Conservation (phyloP, 2,113 vertebrate genomes). For the Sebastes fasciatus region DNA sequence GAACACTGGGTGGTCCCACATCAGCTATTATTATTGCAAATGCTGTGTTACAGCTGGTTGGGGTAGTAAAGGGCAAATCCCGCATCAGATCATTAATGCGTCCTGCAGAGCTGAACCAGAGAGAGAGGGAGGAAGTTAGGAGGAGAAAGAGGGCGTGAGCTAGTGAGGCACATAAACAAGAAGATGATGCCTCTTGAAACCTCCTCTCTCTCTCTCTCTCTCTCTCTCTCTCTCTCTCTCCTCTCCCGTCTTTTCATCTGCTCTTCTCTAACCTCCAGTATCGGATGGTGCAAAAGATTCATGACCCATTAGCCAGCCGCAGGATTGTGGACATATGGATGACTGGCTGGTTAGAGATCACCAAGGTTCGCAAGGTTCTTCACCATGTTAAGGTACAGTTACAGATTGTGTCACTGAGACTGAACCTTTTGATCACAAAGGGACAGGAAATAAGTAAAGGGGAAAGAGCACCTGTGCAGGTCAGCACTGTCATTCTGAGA, state of each 20-base stretch:
- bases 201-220: neutral
- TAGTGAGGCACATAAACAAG: neutral
- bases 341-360: too few species aligned
- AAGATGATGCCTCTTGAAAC: constrained; percentile 2
- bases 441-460: neutral
- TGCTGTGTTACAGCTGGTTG: constrained; percentile 73
- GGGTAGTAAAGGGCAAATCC: constrained; percentile 75
- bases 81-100: constrained; percentile 74
- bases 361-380: neutral
- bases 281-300: neutral
- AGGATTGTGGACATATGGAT: neutral
- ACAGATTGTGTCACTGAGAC: neutral
- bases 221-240: neutral
- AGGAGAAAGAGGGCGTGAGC: neutral
- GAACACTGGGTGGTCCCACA: constrained; percentile 65
- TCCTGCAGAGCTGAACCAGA: constrained; percentile 41
- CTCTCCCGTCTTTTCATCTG: neutral
- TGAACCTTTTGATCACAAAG: neutral
- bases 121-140: neutral
- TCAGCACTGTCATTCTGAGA: neutral
- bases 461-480: neutral
- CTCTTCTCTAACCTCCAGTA: constrained; percentile 6
- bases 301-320: neutral
- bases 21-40: constrained; percentile 72
- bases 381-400: too few species aligned